Base-by-base conservation (phyloP, 2,113 vertebrate genomes). In the Catharus bicknelli region DNA sequence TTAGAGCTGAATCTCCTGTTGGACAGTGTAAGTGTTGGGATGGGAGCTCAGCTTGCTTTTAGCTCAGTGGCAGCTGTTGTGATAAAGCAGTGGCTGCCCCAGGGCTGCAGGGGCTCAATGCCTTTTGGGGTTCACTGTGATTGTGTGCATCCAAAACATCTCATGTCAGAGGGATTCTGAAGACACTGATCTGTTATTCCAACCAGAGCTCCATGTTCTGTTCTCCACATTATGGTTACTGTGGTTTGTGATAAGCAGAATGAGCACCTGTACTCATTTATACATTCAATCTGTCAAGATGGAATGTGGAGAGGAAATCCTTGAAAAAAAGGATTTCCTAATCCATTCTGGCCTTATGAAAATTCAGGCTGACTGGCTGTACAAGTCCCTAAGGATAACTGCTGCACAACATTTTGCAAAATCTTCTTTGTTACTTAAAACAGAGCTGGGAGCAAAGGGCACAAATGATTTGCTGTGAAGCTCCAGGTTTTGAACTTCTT, bases 181-280 rank as follows among this genome's bases (percentile, higher is more conserved):
- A 61, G 16, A 1, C 10, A 5, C 16, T 30, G 32, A 23, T 40
- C 40, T 68, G 53, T 40, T 57, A 11, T 7, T 75, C 48, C 1
- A 3, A 1, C 22, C 27, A 50, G 23, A 75, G 20, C 18, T 63
- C 40, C 23, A 2, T 0, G 0, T 72, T 42, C 5, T 14, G 0
- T 42, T 78, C 51, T 81, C 29, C 42, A 26, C 8, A 4, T 18
- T 11, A 4, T 27, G 25, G 25, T 53, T 22, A 3, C 34, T 76
- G n/a, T 42, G 78, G 4, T 72, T 89, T 79, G 19, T 64, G 40
- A 64, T 29, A 27, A 57, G 66, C 45, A 84, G 77, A 42, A 45
- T 38, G 32, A 76, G n/a, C 42, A 58, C 26, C 58, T 34, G 14
- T 42, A 48, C 67, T 82, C 32, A 25, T 70, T 58, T 50, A 18